These are phyloP conservation scores for Metopolophium dirhodum DNA, from an alignment of 1,140 invertebrate species.

Conservation along the genomic window DNA sequence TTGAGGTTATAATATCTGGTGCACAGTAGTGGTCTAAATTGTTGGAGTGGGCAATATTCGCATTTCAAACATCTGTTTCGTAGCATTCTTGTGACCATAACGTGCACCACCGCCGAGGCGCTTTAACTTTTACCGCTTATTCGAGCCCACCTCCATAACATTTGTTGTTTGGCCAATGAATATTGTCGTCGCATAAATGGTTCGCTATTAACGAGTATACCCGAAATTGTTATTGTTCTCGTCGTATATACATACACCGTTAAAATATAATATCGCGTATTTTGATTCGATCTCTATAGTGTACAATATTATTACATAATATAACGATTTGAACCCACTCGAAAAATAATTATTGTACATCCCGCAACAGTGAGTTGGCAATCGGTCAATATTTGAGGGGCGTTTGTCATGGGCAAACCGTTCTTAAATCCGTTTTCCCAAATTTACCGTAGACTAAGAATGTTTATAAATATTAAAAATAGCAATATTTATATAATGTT, in stretches of 20 bases:
- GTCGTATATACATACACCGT: background rate
- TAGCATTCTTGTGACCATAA: constrained; percentile 30
- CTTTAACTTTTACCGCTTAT: constrained; percentile 6
- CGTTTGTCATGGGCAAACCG: background rate
- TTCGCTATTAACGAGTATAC: background rate
- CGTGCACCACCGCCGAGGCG: background rate
- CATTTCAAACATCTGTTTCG: constrained; percentile 46
- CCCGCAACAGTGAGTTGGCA: too few species aligned
- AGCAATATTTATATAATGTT: background rate
- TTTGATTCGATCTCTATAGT: background rate
- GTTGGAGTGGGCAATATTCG: background rate
- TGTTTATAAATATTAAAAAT: background rate
- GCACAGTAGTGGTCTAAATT: background rate
- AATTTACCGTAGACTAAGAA: background rate
- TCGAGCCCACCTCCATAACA: background rate
- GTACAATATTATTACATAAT: too few species aligned
- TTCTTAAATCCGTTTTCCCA: background rate
- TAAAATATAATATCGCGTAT: background rate
- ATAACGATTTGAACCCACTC: background rate
- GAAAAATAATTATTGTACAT: background rate
- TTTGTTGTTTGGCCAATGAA: background rate
- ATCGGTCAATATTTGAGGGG: background rate
- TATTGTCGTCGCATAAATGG: background rate
- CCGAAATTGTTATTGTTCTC: constrained; percentile 42
- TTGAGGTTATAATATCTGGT: background rate